Conservation (phyloP, 1,140 invertebrate species). For the Eumeta japonica region DNA sequence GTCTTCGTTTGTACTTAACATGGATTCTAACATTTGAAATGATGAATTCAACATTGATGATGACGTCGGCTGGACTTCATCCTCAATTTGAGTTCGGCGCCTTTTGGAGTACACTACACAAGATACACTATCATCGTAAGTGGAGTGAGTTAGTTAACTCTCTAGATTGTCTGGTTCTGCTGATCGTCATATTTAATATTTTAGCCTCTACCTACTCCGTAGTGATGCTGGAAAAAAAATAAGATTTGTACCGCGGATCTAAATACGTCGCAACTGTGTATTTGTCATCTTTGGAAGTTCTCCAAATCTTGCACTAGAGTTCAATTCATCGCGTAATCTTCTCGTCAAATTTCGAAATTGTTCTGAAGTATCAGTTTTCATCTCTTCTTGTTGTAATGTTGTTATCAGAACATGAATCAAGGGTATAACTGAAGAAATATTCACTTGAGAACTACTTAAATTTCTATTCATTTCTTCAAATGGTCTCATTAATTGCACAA, state of each 20-base stretch:
- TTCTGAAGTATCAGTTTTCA: slow-evolving; percentile 10
- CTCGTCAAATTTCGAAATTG: no score
- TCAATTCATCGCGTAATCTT: slow-evolving; percentile 12
- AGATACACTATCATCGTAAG: slow-evolving; percentile 5
- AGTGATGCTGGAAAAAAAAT: no score
- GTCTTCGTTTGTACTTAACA: background rate
- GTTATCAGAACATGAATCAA: no score
- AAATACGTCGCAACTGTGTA: slow-evolving; percentile 12
- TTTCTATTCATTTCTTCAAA: slow-evolving; percentile 11
- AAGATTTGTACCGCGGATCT: no score
- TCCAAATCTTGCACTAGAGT: slow-evolving; percentile 12
- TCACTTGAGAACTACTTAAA: slow-evolving; percentile 9
- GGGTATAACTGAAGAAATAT: slow-evolving; percentile 13
- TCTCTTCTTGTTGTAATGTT: slow-evolving; percentile 11
- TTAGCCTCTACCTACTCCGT: slow-evolving; percentile 8
- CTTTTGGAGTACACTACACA: slow-evolving; percentile 5
- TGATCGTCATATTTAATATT: slow-evolving; percentile 5
- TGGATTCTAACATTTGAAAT: no score
- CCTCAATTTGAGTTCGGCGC: no score
- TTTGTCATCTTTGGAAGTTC: slow-evolving; percentile 5
- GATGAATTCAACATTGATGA: no score
- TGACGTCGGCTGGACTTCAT: no score
- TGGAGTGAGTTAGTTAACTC: slow-evolving; percentile 3
- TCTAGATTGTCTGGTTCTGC: slow-evolving; percentile 1
- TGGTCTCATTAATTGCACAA: no score